Conservation (phyloP, 2,888 invertebrate species). For the Tetragonula carbonaria region DNA sequence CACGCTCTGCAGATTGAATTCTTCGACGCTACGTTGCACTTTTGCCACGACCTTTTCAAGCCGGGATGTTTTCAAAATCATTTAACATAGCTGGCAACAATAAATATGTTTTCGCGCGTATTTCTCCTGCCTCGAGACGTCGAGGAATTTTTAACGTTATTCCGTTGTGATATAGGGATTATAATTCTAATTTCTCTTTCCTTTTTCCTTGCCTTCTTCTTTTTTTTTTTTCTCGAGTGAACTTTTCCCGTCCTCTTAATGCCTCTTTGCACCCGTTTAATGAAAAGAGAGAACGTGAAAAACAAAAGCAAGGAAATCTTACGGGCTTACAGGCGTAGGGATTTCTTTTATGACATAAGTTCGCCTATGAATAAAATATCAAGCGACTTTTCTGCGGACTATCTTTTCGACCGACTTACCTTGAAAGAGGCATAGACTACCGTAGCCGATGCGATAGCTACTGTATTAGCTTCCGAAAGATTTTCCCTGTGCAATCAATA, state of each 20-base stretch:
- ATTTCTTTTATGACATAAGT: slow-evolving; percentile 79
- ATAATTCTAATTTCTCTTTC: slow-evolving; percentile 8
- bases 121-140: not conserved
- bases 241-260: not conserved
- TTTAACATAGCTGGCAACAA: not conserved
- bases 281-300: slow-evolving; percentile 45
- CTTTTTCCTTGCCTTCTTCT: no score
- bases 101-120: not conserved
- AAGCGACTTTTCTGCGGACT: slow-evolving; percentile 64
- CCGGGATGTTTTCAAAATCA: not conserved
- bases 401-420: slow-evolving; percentile 45
- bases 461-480: slow-evolving; percentile 8
- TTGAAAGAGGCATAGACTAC: slow-evolving; percentile 4
- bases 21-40: not conserved
- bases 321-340: slow-evolving; percentile 54
- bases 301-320: slow-evolving; percentile 44
- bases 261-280: slow-evolving; percentile 31
- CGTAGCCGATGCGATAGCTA: not conserved
- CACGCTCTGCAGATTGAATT: no score
- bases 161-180: not conserved
- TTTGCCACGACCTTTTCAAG: no score
- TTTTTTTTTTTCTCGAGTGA: not conserved
- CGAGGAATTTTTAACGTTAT: not conserved
- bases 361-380: slow-evolving; percentile 79
- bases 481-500: slow-evolving; percentile 25